Conservation (phyloP, 2,113 vertebrate species). For the Syngnathus scovelli region DNA sequence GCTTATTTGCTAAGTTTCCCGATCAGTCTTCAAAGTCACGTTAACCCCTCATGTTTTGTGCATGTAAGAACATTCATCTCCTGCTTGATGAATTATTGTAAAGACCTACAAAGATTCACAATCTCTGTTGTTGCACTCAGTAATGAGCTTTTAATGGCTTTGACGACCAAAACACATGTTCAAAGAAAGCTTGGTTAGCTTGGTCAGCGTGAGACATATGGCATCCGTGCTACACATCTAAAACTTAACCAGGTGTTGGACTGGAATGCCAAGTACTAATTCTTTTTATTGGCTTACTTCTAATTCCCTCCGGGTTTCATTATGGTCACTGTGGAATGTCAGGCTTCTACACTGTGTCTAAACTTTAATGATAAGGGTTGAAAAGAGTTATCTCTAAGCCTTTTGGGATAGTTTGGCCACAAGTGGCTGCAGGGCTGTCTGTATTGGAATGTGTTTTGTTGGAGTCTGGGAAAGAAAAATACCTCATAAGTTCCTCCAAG, state of each 20-base stretch:
- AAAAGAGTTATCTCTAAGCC: conserved; percentile 49
- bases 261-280: conserved; percentile 14
- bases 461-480: conserved; percentile 43
- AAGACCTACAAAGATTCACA: conserved; percentile 39
- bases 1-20: conserved; percentile 14
- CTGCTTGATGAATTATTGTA: conserved; percentile 45
- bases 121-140: conserved; percentile 52
- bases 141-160: conserved; percentile 63
- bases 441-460: conserved; percentile 50
- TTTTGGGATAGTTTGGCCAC: conserved; percentile 48
- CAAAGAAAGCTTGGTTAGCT: conserved; percentile 24
- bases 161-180: conserved; percentile 68
- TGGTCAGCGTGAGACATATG: conserved; percentile 47
- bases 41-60: conserved; percentile 16
- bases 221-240: conserved; percentile 22
- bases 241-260: conserved; percentile 15
- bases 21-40: conserved; percentile 16
- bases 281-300: conserved; percentile 24
- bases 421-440: conserved; percentile 61
- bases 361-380: conserved; percentile 31
- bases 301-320: conserved; percentile 25
- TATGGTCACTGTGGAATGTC: conserved; percentile 23
- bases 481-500: conserved; percentile 45
- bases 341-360: conserved; percentile 28
- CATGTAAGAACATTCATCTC: conserved; percentile 49